phyloP scores from a whole-genome alignment of 30 jellyfish, hydroid and myxozoan species.

The Clytia hemisphaerica region DNA sequence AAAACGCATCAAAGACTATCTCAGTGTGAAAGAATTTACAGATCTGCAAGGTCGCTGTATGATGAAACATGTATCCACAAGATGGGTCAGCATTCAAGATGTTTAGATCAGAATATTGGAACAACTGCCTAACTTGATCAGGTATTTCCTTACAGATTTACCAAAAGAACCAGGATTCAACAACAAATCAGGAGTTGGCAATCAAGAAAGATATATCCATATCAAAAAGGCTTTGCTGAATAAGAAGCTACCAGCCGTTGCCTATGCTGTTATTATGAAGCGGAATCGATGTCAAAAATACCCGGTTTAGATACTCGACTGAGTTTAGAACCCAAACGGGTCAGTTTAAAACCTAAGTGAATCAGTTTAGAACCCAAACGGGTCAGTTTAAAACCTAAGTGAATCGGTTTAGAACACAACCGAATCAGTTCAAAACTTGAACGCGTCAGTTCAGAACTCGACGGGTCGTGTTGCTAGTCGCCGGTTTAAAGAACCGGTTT shows the following conservation, averaged over 20 bases:
- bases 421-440: no score
- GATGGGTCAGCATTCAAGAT: constrained; percentile 14
- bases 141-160: background rate
- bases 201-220: background rate
- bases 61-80: background rate
- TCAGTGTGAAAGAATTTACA: background rate
- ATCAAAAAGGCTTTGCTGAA: background rate
- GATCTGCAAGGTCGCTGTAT: background rate
- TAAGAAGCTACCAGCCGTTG: background rate
- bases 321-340: no score
- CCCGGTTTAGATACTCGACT: no score
- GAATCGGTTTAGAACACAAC: no score
- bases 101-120: background rate
- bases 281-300: no score
- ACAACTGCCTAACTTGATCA: background rate
- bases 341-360: no score
- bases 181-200: constrained; percentile 5
- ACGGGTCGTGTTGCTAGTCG: no score
- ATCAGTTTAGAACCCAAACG: no score
- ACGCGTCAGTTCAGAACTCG: no score
- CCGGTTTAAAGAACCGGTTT: no score
- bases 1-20: background rate
- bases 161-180: constrained; percentile 11
- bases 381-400: no score
- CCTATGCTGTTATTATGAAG: background rate